Conservation (phyloP, 2,888 invertebrate species). For the Nephrotoma appendiculata region DNA sequence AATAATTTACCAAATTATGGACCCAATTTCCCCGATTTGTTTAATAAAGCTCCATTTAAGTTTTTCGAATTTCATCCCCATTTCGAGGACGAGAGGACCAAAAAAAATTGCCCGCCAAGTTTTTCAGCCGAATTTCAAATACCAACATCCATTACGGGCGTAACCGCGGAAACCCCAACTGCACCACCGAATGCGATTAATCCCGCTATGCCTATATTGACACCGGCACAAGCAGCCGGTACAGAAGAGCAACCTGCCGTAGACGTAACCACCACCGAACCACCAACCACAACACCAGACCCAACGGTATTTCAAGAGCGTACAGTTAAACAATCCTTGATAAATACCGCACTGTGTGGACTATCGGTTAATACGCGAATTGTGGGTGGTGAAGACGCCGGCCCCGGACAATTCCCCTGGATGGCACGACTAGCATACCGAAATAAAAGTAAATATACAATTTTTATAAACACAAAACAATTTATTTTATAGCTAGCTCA, state of each 20-base stretch:
- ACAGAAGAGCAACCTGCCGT: neutral
- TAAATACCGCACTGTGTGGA: constrained; percentile 23
- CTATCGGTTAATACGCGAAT: constrained; percentile 28
- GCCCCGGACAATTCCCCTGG: constrained; percentile 43
- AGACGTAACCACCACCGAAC: neutral
- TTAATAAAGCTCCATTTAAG: neutral
- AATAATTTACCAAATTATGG: neutral
- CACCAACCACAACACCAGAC: neutral
- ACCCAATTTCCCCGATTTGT: neutral
- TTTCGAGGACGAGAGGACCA: constrained; percentile 23
- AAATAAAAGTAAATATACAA: constrained; percentile 26
- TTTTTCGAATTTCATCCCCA: constrained; percentile 3
- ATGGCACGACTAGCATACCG: constrained; percentile 35
- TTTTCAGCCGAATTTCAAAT: constrained; percentile 20
- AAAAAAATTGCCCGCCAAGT: constrained; percentile 24
- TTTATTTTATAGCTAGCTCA: neutral
- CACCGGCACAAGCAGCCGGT: neutral
- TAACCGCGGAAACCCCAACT: neutral
- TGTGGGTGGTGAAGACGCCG: constrained; percentile 34
- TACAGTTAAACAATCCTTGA: constrained; percentile 5
- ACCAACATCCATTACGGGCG: constrained; percentile 4
- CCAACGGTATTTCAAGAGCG: neutral
- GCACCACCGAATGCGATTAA: neutral
- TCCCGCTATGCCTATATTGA: neutral
- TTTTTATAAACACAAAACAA: neutral